Base-by-base conservation (phyloP, 1,140 invertebrate species). In the Trichonephila clavata region DNA sequence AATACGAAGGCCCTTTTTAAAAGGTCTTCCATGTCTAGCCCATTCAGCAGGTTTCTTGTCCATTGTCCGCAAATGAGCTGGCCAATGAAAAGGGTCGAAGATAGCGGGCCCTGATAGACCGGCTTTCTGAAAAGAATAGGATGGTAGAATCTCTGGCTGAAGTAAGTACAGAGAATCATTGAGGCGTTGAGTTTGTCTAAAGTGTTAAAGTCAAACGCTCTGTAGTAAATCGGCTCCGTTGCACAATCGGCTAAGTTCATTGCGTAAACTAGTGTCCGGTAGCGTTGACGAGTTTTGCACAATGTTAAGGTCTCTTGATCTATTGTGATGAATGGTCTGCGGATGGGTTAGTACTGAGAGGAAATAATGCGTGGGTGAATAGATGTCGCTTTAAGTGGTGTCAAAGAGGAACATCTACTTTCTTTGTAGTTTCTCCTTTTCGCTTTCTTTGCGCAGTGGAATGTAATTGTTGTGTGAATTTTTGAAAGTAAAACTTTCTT, bases 31-130 rank as follows among this genome's bases (percentile, higher is more conserved):
- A 71, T 92, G 91, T 92, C 91, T 77, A 24, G 81, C 32, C 91
- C 91, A 86, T 92, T 92, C 20, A 65, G 80, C 80, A 89, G 60
- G 71, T 14, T 43, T 92, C 80, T 92, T 81, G 83, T 43, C 91
- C 83, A 92, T 92, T 92, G 91, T 92, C 91, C 83, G 61, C 91
- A 92, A 92, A 92, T 92, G 91, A 92, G 83, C 68, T 61, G 71
- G 81, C 89, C 89, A 90, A 90, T 90, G 65, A 81, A 59, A 80
- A 18, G 32, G 21, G 21, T 14, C 6, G 61, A 60, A 92, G 91
- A 92, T 92, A 92, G 91, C 63, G 91, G 59, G 91, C 24, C 27
- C 39, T 71, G 91, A 92, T 92, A 86, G 63, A 84, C 32, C 21
- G 39, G 21, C 71, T 18, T 77, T 68, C n/a, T 77, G 71, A 92